Percentiles rank a stretch among this genome's conserved stretches.
Evolutionary conservation across 2,888 invertebrate species (phyloP).

Genomic region (Drosophila mimetica): DNA sequence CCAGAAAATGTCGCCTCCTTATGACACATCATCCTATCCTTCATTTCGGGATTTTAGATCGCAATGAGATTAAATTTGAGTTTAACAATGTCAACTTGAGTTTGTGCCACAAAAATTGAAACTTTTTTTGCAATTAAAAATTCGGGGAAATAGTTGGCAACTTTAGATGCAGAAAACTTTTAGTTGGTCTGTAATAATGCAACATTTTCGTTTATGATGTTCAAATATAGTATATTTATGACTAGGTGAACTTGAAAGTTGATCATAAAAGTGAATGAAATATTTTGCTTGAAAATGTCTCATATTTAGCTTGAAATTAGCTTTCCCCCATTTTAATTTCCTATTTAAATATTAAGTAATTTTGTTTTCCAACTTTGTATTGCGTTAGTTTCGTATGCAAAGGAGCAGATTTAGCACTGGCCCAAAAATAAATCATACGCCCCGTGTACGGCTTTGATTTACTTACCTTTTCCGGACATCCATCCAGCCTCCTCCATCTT

Average conservation of each 20-base stretch:
- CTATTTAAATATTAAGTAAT: neutral
- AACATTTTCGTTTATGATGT: neutral
- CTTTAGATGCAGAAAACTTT: neutral
- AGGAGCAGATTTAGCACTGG: slow-evolving; percentile 5
- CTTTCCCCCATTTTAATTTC: too few relatives aligned
- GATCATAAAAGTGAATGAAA: neutral
- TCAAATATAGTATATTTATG: too few relatives aligned
- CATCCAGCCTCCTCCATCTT: neutral
- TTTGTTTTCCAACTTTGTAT: slow-evolving; percentile 14
- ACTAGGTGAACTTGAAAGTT: too few relatives aligned
- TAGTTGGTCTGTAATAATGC: neutral
- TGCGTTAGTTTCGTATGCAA: slow-evolving; percentile 21
- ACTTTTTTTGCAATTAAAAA: neutral
- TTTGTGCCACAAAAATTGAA: neutral
- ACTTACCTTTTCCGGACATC: slow-evolving; percentile 35
- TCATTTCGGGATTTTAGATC: neutral
- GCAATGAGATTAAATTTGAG: neutral
- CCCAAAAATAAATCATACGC: slow-evolving; percentile 41
- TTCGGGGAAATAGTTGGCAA: neutral
- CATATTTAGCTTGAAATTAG: too few relatives aligned
- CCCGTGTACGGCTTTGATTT: slow-evolving; percentile 38
- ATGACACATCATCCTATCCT: too few relatives aligned
- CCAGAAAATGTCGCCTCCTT: neutral
- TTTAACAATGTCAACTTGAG: neutral
- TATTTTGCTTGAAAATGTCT: too few relatives aligned